phyloP scores from a whole-genome alignment of 1,140 invertebrate genomes.

The Platorchestia sp. region DNA sequence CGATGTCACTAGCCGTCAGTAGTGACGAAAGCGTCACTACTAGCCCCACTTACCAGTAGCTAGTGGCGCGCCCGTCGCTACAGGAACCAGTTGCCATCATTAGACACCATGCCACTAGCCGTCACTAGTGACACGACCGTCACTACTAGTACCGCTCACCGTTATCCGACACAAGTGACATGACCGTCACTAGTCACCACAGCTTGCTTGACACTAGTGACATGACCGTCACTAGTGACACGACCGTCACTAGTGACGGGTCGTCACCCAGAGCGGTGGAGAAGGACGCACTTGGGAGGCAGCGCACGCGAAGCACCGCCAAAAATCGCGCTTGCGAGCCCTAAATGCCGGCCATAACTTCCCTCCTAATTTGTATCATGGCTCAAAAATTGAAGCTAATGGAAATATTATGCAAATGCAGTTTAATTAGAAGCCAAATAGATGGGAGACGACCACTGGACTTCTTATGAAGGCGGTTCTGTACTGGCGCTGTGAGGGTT shows the following conservation, averaged over 20 bases:
- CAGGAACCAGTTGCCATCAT: not conserved
- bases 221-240: not conserved
- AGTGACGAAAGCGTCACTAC: not conserved
- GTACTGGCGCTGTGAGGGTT: not conserved
- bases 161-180: not conserved
- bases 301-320: not conserved
- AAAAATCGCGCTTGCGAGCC: not conserved
- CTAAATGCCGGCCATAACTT: conserved; percentile 48
- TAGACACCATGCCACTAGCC: not conserved
- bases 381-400: conserved; percentile 51
- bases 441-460: conserved; percentile 28
- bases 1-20: not conserved
- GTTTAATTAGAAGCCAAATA: conserved; percentile 55
- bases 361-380: conserved; percentile 51
- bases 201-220: not conserved
- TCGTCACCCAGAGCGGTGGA: not conserved
- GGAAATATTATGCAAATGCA: conserved; percentile 54
- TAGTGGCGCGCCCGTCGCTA: not conserved
- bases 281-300: not conserved
- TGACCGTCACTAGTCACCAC: not conserved
- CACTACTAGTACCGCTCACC: not conserved
- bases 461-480: not conserved
- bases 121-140: not conserved
- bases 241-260: not conserved
- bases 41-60: not conserved